Conservation (phyloP, 1,140 invertebrate genomes). For the Drosophila ercepeae region DNA sequence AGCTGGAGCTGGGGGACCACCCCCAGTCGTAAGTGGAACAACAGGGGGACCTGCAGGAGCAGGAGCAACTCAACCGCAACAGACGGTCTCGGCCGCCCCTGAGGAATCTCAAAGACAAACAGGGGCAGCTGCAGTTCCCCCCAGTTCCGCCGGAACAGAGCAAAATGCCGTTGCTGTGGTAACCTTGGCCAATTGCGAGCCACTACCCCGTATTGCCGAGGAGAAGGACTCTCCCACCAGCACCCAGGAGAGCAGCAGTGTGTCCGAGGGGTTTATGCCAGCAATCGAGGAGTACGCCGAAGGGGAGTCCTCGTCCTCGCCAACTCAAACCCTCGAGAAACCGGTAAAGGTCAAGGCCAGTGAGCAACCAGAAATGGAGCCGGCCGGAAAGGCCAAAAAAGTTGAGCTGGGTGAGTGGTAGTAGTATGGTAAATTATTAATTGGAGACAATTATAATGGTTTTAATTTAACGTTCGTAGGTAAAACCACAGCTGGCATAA, state of each 20-base stretch:
- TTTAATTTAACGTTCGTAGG: constrained; percentile 12
- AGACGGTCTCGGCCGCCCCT: background rate
- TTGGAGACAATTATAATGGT: background rate
- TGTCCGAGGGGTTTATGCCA: constrained; percentile 73
- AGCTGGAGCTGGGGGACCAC: constrained; percentile 6
- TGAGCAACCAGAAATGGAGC: constrained; percentile 34
- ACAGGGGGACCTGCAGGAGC: background rate
- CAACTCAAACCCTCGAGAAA: constrained; percentile 65
- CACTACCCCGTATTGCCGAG: constrained; percentile 90
- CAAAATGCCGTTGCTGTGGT: constrained; percentile 43
- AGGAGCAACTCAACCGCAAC: constrained; percentile 4
- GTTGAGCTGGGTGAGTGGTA: constrained; percentile 38
- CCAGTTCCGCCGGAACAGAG: background rate
- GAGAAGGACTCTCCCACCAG: constrained; percentile 93
- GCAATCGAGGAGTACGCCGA: constrained; percentile 75
- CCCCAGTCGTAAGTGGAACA: constrained; percentile 5
- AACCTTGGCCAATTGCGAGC: constrained; percentile 84
- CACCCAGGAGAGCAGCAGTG: constrained; percentile 66
- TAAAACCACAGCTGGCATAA: constrained; percentile 7
- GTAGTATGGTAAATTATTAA: background rate
- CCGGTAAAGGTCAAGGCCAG: constrained; percentile 42
- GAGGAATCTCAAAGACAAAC: constrained; percentile 62
- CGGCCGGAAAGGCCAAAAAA: constrained; percentile 41
- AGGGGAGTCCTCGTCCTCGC: constrained; percentile 64
- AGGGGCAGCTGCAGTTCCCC: background rate